These are phyloP conservation scores for Onthophagus taurus DNA, from an alignment of 1,140 invertebrate genomes.

Conservation along the genomic window DNA sequence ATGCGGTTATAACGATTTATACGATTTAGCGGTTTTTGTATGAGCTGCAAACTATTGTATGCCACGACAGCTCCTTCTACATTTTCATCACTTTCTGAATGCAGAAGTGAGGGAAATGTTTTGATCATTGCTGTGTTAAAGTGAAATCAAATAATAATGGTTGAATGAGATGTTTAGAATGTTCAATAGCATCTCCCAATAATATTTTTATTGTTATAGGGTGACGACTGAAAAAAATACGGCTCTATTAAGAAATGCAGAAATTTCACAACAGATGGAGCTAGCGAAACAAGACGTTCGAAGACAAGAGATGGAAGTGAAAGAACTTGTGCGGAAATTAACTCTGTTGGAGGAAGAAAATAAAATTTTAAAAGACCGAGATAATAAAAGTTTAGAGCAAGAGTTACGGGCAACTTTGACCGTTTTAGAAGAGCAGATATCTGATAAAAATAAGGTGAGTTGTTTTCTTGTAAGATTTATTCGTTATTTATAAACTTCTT, in stretches of 20 bases:
- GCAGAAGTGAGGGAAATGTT: too few relatives aligned
- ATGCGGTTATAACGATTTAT: too few relatives aligned
- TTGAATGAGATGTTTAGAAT: too few relatives aligned
- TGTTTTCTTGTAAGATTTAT: not conserved
- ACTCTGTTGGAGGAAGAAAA: slow-evolving; percentile 41
- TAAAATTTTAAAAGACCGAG: slow-evolving; percentile 39
- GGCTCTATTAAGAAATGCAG: slow-evolving; percentile 66
- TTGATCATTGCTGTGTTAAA: too few relatives aligned
- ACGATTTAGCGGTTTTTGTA: too few relatives aligned
- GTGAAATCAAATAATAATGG: too few relatives aligned
- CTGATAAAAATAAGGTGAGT: slow-evolving; percentile 66
- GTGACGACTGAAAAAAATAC: slow-evolving; percentile 67
- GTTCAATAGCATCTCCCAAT: too few relatives aligned
- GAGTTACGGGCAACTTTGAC: slow-evolving; percentile 50
- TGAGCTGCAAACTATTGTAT: too few relatives aligned
- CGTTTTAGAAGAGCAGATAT: slow-evolving; percentile 63
- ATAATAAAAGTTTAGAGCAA: slow-evolving; percentile 44
- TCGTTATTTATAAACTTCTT: too few relatives aligned
- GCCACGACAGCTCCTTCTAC: too few relatives aligned
- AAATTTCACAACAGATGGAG: slow-evolving; percentile 73
- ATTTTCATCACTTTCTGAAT: too few relatives aligned
- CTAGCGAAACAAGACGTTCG: slow-evolving; percentile 60
- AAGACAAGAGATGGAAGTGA: slow-evolving; percentile 50
- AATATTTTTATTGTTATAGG: slow-evolving; percentile 28
- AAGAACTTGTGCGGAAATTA: slow-evolving; percentile 43